These are phyloP conservation scores for Anarhynchus alexandrinus DNA, from an alignment of 2,113 vertebrate species.

Conservation along the genomic window DNA sequence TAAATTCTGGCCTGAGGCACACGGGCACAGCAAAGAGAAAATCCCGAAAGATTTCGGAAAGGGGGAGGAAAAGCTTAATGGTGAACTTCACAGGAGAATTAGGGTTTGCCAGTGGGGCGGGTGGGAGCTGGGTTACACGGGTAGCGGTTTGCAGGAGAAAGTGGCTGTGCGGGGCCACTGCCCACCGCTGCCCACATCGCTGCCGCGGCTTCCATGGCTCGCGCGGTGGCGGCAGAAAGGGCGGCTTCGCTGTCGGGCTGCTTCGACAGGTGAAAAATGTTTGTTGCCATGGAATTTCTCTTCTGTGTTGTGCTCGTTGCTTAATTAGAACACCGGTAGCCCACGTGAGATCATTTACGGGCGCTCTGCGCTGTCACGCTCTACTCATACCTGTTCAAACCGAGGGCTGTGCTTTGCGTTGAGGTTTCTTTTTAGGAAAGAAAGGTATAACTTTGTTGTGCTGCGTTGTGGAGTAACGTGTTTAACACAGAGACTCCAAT, in stretches of 20 bases:
- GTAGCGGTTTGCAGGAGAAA: not conserved
- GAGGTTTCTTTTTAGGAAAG: not conserved
- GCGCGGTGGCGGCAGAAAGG: not conserved
- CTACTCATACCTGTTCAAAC: not conserved
- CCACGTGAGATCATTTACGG: not conserved
- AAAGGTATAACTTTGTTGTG: not conserved
- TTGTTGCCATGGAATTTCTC: not conserved
- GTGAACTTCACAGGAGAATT: not conserved
- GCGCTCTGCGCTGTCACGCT: not conserved
- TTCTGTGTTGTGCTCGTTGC: not conserved
- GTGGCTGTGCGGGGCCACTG: not conserved
- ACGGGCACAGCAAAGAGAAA: not conserved
- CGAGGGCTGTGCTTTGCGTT: rapidly evolving
- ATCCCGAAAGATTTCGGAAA: not conserved
- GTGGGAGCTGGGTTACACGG: not conserved
- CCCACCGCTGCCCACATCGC: not conserved
- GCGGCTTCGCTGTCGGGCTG: no score
- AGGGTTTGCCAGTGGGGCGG: not conserved
- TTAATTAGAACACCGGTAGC: not conserved
- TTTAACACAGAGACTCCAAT: not conserved
- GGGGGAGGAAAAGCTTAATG: not conserved
- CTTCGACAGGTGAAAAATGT: not conserved
- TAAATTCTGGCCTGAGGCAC: not conserved
- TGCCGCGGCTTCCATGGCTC: not conserved
- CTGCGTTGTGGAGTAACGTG: not conserved